Percentiles rank a stretch among this genome's conserved stretches.
Evolutionary conservation across 2,113 vertebrate species (phyloP).

Genomic region (Bucco capensis): DNA sequence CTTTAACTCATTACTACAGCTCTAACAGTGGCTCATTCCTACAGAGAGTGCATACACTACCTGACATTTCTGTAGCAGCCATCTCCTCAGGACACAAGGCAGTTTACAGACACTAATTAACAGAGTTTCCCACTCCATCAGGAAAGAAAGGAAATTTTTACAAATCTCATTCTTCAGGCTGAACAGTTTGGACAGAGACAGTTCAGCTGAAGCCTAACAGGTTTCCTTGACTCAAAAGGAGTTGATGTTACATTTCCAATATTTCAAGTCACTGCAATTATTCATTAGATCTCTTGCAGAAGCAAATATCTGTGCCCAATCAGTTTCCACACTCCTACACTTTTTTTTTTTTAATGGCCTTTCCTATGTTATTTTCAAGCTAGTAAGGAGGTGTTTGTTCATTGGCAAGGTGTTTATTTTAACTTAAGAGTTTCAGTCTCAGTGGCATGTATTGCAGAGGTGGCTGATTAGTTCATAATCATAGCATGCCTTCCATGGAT

Average conservation of each 20-base stretch:
- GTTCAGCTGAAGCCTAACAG: background rate
- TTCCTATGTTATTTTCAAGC: background rate
- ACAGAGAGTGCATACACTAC: background rate
- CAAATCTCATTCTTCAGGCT: background rate
- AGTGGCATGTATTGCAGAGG: background rate
- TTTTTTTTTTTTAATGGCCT: background rate
- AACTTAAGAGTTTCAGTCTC: background rate
- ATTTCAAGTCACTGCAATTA: background rate
- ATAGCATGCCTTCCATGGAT: fast-evolving
- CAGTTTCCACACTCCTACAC: background rate
- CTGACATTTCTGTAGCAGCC: background rate
- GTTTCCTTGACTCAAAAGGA: background rate
- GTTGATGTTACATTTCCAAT: background rate
- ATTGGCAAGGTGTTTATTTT: background rate
- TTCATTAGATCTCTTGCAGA: background rate
- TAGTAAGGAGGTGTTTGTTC: background rate
- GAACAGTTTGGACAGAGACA: background rate
- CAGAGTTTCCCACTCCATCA: background rate
- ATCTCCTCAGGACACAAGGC: background rate
- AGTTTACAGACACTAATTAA: background rate
- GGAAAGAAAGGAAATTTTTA: background rate
- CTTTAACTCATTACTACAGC: background rate
- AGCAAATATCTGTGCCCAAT: background rate
- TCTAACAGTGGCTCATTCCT: background rate
- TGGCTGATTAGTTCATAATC: background rate